These are phyloP conservation scores for Mustela nigripes DNA, from an alignment of 2,113 vertebrate genomes.

Conservation along the genomic window DNA sequence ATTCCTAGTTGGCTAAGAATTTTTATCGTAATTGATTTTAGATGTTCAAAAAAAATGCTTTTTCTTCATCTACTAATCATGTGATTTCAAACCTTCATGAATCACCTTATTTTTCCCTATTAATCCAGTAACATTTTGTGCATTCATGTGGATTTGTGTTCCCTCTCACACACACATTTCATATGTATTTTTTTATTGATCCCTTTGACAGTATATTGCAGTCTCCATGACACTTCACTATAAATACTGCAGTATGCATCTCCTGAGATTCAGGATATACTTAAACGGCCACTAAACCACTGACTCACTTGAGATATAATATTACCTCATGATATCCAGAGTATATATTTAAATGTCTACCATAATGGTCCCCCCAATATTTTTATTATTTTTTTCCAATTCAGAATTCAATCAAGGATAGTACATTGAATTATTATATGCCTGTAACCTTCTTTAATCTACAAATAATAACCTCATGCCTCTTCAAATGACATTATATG, in stretches of 20 bases:
- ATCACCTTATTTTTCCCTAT: neutral
- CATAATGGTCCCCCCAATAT: neutral
- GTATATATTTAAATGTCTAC: neutral
- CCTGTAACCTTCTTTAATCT: neutral
- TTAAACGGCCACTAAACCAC: neutral
- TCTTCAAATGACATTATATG: conserved; percentile 11
- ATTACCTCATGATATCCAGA: neutral
- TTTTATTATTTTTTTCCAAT: neutral
- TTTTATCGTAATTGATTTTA: conserved; percentile 9
- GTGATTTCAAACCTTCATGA: neutral
- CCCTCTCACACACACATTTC: neutral
- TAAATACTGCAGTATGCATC: neutral
- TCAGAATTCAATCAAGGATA: neutral
- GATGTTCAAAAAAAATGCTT: conserved; percentile 26
- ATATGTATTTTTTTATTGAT: neutral
- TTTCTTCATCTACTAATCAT: conserved; percentile 3
- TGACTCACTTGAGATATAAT: neutral
- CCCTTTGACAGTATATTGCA: neutral
- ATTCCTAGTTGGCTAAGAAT: neutral
- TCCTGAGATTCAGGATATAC: neutral
- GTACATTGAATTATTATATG: neutral
- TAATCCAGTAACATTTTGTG: neutral
- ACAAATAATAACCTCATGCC: neutral
- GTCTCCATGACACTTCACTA: neutral
- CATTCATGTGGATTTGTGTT: neutral